Percentiles rank a stretch among this genome's conserved stretches.
Evolutionary conservation across 2,888 invertebrate genomes (phyloP).

Genomic region (Hermodice carunculata): DNA sequence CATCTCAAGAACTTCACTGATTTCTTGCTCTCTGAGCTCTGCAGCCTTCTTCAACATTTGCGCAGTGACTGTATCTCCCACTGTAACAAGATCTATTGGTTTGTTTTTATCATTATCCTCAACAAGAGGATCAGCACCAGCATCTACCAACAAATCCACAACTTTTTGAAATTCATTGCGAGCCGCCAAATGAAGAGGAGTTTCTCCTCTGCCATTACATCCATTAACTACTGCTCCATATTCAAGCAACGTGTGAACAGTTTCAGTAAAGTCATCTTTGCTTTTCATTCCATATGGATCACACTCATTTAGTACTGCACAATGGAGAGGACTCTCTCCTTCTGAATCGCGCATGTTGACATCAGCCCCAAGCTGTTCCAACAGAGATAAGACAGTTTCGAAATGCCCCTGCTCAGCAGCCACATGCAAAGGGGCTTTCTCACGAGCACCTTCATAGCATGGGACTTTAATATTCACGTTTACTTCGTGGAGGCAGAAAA

Average conservation of each 20-base stretch:
- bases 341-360: conserved; percentile 39
- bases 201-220: conserved; percentile 42
- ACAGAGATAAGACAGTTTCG: conserved; percentile 32
- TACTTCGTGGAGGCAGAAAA: conserved; percentile 36
- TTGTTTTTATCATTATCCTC: conserved; percentile 40
- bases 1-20: conserved; percentile 38
- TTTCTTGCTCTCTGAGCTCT: conserved; percentile 32
- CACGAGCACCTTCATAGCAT: conserved; percentile 40
- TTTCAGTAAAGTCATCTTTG: conserved; percentile 46
- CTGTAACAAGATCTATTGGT: conserved; percentile 40
- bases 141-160: conserved; percentile 37
- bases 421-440: conserved; percentile 43
- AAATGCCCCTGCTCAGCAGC: conserved; percentile 44
- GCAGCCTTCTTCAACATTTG: conserved; percentile 39
- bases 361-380: conserved; percentile 39
- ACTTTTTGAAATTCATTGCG: conserved; percentile 46
- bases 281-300: conserved; percentile 45
- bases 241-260: conserved; percentile 35
- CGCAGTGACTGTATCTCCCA: conserved; percentile 39
- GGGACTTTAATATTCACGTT: conserved; percentile 43
- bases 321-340: conserved; percentile 37
- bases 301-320: conserved; percentile 35
- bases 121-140: conserved; percentile 37
- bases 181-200: conserved; percentile 43
- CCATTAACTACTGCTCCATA: conserved; percentile 38